phyloP scores from a whole-genome alignment of 2,113 vertebrate genomes.

The Ammodytes dubius region DNA sequence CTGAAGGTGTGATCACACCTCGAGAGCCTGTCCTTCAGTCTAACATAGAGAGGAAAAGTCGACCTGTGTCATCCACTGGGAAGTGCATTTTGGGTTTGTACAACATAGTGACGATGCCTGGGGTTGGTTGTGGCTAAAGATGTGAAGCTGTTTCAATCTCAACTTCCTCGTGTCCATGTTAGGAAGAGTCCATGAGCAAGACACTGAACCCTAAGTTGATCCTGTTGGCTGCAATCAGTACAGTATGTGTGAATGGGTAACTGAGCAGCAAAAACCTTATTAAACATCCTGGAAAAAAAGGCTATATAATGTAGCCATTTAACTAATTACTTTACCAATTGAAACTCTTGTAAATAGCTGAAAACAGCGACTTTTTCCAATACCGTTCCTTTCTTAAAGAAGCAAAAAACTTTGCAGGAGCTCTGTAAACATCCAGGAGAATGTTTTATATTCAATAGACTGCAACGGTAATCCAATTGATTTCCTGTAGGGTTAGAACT shows the following conservation, averaged over 20 bases:
- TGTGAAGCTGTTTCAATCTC: no score
- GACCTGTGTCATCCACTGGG: neutral
- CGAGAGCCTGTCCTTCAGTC: neutral
- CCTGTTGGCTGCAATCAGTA: no score
- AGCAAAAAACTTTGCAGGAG: neutral
- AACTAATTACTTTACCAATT: no score
- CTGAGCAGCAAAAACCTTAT: no score
- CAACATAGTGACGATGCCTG: neutral
- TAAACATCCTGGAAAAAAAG: no score
- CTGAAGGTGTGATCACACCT: conserved; percentile 39
- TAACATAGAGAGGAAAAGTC: neutral
- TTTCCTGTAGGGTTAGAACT: conserved; percentile 18
- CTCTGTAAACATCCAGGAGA: neutral
- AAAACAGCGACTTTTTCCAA: neutral
- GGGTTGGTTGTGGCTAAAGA: no score
- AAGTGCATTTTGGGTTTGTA: neutral
- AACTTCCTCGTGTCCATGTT: no score
- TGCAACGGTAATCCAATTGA: neutral
- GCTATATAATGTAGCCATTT: no score
- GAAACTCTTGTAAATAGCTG: no score
- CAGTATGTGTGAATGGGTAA: no score
- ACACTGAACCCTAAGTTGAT: no score
- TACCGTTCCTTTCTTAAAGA: neutral
- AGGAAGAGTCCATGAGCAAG: no score
- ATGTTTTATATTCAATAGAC: neutral